Evolutionary conservation across 2,888 invertebrate genomes (phyloP), one percentile per base, ranked within the genome.

Genomic region (Acholoe squamosa): DNA sequence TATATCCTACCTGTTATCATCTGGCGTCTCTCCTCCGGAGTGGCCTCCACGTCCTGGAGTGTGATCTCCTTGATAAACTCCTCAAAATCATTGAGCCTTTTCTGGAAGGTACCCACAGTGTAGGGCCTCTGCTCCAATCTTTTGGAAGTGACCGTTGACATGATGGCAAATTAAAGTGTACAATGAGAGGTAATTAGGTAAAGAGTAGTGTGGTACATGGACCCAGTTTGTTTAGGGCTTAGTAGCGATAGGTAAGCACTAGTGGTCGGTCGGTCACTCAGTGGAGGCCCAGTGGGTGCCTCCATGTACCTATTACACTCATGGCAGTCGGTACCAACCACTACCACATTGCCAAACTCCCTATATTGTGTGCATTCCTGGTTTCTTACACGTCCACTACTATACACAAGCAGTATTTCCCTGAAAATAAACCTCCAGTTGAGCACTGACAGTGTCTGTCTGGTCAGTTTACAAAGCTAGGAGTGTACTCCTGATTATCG

Each of bases 11-110:
- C 95, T 92, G 95, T 94, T 19, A 95, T 95, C 94, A 95, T 93
- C 91, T 95, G 95, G 22, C 95, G 92, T 33, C 95, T 91, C 90
- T 95, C 95, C 89, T 95, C 95, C 0, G 95, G 93, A 0, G 95
- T 94, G 0, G 95, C 94, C 90, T 95, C 95, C 1, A 94, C 93
- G 89, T 94, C 94, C 91, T 94, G 94, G 22, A 95, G 93, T 0
- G 95, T 95, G 7, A 95, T 93, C 84, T 94, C 94, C 61, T 94
- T 94, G 90, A 95, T 95, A 0, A 95, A 91, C 16, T 94, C 94
- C 91, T 94, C 93, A 91, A 95, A 95, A 91, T 94, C 93, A 90
- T 94, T 93, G 31, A 95, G 93, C 89, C 94, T 93, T 84, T 93
- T 92, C 92, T 95, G 94, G 92, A 95, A 95, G 19, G 94, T 94